phyloP scores from a whole-genome alignment of 2,113 vertebrate genomes.

The Enhydra lutris region DNA sequence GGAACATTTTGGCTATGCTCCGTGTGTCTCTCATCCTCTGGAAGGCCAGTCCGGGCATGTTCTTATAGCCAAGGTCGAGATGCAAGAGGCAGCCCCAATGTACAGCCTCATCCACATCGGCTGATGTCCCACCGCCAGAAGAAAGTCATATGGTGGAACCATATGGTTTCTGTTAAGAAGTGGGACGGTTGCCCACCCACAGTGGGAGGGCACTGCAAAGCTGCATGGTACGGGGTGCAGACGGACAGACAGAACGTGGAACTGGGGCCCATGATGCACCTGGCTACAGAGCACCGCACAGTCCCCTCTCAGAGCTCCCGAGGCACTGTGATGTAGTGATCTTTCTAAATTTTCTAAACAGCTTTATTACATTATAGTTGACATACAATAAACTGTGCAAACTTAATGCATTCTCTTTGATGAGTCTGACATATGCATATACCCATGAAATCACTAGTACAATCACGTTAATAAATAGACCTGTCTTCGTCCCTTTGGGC shows the following conservation, averaged over 20 bases:
- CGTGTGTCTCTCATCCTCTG: not conserved
- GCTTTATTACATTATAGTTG: not conserved
- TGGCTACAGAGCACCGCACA: accelerated
- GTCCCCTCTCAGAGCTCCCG: not conserved
- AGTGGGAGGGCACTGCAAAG: not conserved
- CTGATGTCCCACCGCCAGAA: not conserved
- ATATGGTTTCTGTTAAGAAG: not conserved
- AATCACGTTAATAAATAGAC: not conserved
- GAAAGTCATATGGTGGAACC: not conserved
- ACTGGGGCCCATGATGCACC: accelerated
- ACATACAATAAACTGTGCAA: not conserved
- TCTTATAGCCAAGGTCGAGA: not conserved
- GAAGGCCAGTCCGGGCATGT: not conserved
- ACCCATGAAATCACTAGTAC: not conserved
- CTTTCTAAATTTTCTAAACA: not conserved
- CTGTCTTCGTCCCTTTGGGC: not conserved
- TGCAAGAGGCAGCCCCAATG: not conserved
- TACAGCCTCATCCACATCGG: not conserved
- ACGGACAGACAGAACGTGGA: not conserved
- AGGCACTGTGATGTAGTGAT: not conserved
- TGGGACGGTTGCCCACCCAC: not conserved
- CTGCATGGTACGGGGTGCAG: not conserved
- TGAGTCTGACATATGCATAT: not conserved
- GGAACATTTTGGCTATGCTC: not conserved
- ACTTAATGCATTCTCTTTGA: not conserved